Conservation (phyloP, 2,113 vertebrate species). For the Microtus oregoni region DNA sequence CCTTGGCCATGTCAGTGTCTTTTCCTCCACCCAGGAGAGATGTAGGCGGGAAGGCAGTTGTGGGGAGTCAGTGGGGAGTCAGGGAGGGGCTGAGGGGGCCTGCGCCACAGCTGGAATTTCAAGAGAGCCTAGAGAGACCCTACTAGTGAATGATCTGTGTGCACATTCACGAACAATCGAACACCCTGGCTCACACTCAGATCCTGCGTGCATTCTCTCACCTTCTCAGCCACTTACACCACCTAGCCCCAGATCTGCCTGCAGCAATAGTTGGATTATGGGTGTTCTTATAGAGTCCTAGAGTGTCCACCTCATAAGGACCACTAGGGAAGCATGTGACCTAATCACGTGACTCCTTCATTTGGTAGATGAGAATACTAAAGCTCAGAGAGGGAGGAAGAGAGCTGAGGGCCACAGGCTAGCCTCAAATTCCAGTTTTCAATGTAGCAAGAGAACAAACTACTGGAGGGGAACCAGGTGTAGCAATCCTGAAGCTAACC, state of each 20-base stretch:
- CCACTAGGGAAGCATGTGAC: background rate
- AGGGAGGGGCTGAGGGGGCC: background rate
- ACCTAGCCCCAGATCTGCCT: background rate
- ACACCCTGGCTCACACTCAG: background rate
- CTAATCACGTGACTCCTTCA: background rate
- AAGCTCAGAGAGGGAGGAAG: background rate
- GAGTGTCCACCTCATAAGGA: background rate
- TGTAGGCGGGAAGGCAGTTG: background rate
- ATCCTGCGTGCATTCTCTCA: background rate
- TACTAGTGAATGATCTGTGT: background rate
- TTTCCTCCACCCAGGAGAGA: background rate
- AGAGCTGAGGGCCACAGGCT: background rate
- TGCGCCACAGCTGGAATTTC: background rate
- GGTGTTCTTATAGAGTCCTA: background rate
- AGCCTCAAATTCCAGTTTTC: background rate
- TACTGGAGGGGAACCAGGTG: background rate
- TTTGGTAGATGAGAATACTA: constrained; percentile 38
- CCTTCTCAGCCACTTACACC: background rate
- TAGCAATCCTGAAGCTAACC: background rate
- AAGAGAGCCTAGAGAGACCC: background rate
- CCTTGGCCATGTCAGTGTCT: background rate
- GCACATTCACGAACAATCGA: background rate
- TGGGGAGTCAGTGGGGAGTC: background rate
- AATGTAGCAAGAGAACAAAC: background rate
- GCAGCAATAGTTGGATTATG: background rate